A percentile compares a stretch with the other conserved stretches of the same genome.
phyloP scores from a whole-genome alignment of 2,888 invertebrate species.

The Brenthis daphne region DNA sequence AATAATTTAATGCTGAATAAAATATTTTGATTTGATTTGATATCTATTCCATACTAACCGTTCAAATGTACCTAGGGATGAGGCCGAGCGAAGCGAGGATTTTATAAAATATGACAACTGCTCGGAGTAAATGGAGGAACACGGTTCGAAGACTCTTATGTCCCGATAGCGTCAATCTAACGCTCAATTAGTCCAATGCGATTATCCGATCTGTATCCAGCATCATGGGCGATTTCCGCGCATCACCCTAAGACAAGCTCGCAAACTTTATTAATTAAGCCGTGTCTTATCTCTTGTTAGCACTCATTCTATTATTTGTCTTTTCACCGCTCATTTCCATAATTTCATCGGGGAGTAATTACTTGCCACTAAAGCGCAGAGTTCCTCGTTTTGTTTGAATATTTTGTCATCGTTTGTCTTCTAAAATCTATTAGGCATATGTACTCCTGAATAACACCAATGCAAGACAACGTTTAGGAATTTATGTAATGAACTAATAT shows the following conservation, averaged over 20 bases:
- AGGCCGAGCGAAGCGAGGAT: too few relatives aligned
- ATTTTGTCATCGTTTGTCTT: conserved; percentile 70
- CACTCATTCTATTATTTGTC: conserved; percentile 83
- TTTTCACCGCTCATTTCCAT: conserved; percentile 82
- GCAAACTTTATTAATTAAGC: conserved; percentile 83
- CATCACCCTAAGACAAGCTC: conserved; percentile 69
- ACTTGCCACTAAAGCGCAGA: conserved; percentile 74
- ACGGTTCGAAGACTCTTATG: conserved; percentile 33
- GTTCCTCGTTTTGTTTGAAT: conserved; percentile 75
- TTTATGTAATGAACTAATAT: conserved; percentile 5
- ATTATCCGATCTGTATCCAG: conserved; percentile 79
- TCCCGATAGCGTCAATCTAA: conserved; percentile 80
- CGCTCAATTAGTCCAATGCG: conserved; percentile 80
- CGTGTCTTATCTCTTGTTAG: conserved; percentile 83
- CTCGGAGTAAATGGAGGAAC: conserved; percentile 45
- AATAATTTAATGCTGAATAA: too few relatives aligned
- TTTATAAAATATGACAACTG: conserved; percentile 40
- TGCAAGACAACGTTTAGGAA: too few relatives aligned
- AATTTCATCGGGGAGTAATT: conserved; percentile 80
- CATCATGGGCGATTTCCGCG: conserved; percentile 66
- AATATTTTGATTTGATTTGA: too few relatives aligned
- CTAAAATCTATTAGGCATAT: background rate
- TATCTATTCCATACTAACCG: too few relatives aligned
- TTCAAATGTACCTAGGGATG: too few relatives aligned
- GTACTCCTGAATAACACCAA: too few relatives aligned